Evolutionary conservation across 2,888 invertebrate genomes (phyloP), one percentile per base, ranked within the genome.

Genomic region (Gibbula magus): DNA sequence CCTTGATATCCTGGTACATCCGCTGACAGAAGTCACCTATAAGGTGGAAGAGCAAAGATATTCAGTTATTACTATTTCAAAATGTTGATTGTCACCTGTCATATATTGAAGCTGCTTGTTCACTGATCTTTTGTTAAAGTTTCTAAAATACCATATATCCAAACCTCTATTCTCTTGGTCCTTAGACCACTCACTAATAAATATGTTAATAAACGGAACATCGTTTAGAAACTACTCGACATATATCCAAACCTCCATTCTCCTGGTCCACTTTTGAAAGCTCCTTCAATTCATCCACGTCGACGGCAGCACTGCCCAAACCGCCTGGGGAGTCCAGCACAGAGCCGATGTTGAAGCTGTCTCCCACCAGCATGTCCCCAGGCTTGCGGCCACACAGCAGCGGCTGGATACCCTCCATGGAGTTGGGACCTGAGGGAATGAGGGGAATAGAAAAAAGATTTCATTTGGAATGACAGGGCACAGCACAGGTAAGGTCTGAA

Each of bases 21-120:
- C 88, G 81, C 66, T 84, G 81, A 80, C 92, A 92, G 81, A 89
- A 89, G 13, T 84, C 82, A 45, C 86, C 91, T 90, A 84, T 25
- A 13, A 45, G 3, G 45, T 10, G 13, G n/a, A n/a, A n/a, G n/a
- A n/a, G n/a, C n/a, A n/a, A n/a, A n/a, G n/a, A n/a, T n/a, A n/a
- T n/a, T n/a, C n/a, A n/a, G n/a, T n/a, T n/a, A n/a, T n/a, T n/a
- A n/a, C n/a, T n/a, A n/a, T 45, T 45, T 45, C 1, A 45, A 45
- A 45, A 45, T 45, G 1, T 5, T 10, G 4, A 45, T 45, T 45
- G 4, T 13, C 45, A 45, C 1, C 13, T 45, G 45, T 45, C 13
- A 45, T 1, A 35, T 7, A n/a, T 35, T 45, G 45, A 45, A n/a
- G n/a, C n/a, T n/a, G n/a, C n/a, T n/a, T n/a, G n/a, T n/a, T n/a